Percentiles rank a stretch among this genome's conserved stretches.
Evolutionary conservation across 2,797 vertebrate genomes (phyloP).

Genomic region (Mycteria americana): DNA sequence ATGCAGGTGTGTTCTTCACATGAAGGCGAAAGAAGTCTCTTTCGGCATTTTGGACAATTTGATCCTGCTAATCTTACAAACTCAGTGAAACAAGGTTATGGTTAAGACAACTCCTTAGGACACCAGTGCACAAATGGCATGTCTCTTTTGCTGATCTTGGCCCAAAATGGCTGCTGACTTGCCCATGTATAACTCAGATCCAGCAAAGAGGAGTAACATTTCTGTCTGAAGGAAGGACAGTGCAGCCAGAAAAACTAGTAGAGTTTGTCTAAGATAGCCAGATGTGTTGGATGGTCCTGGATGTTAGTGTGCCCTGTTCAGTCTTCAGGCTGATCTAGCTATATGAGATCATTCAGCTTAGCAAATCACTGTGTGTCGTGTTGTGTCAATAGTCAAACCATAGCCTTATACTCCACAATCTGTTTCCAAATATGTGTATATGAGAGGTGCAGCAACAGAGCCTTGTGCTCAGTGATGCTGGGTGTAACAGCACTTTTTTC

Average conservation of each 20-base stretch:
- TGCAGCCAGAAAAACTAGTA: neutral
- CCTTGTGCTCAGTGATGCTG: neutral
- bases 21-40: neutral
- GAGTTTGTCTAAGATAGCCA: neutral
- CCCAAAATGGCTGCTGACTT: neutral
- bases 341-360: neutral
- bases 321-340: neutral
- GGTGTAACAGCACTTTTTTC: neutral
- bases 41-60: neutral
- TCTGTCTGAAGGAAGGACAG: neutral
- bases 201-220: neutral
- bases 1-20: slow-evolving; percentile 1
- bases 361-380: neutral
- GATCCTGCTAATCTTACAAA: neutral
- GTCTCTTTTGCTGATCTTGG: neutral
- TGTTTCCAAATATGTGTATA: neutral
- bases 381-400: neutral
- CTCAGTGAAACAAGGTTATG: neutral
- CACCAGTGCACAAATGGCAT: neutral
- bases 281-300: neutral
- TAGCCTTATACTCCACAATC: neutral
- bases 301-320: neutral
- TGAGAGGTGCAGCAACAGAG: neutral
- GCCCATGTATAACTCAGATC: neutral
- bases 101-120: neutral